These are phyloP conservation scores for Luscinia luscinia DNA, from an alignment of 2,797 vertebrate species.

Conservation along the genomic window DNA sequence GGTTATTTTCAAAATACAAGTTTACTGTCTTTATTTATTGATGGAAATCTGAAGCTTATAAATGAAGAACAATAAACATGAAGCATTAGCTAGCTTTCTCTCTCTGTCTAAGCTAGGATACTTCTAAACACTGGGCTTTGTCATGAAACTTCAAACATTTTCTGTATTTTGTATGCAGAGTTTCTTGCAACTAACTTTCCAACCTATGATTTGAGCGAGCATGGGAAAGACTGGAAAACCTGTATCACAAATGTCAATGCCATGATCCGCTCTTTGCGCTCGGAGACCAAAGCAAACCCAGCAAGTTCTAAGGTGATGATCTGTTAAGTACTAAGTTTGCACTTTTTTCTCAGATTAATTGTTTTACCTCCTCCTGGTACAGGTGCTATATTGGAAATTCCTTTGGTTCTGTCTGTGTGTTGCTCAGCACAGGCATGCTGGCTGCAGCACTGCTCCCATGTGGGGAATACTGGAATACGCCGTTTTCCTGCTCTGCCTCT, in stretches of 20 bases:
- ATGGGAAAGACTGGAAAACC: slow-evolving; percentile 81
- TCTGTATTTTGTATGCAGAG: slow-evolving; percentile 67
- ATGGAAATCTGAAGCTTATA: neutral
- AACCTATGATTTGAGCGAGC: slow-evolving; percentile 76
- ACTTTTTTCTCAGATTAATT: neutral
- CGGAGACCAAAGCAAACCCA: slow-evolving; percentile 27
- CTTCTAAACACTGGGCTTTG: neutral
- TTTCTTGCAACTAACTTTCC: slow-evolving; percentile 77
- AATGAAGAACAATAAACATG: neutral
- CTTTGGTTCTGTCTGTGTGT: neutral
- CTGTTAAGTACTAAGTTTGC: neutral
- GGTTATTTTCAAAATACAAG: neutral
- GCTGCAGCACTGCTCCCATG: neutral
- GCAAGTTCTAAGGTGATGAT: slow-evolving; percentile 60
- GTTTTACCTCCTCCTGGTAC: neutral
- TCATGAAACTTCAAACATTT: neutral
- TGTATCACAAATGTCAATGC: slow-evolving; percentile 72
- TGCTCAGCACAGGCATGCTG: neutral
- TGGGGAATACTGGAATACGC: neutral
- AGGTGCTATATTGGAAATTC: neutral
- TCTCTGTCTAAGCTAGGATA: neutral
- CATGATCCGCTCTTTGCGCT: slow-evolving; percentile 69
- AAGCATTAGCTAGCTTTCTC: neutral
- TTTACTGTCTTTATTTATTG: neutral
- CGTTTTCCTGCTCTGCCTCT: neutral